A percentile compares a stretch with the other conserved stretches of the same genome.
Conservation (phyloP, 2,888 invertebrate genomes). For the Hermaeophaga mercurialis region DNA sequence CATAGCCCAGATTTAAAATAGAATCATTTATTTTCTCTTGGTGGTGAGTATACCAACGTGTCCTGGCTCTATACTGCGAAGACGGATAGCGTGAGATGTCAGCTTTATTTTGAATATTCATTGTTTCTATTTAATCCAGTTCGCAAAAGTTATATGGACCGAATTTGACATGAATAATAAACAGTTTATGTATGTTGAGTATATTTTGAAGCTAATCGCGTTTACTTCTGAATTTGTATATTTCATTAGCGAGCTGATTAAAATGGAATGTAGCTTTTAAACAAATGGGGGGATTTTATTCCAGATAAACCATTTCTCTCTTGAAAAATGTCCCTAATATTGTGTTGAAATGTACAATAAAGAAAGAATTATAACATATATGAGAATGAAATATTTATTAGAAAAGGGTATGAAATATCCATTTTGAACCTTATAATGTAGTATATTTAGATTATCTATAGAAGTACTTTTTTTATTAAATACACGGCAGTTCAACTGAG, state of each 20-base stretch:
- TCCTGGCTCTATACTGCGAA: slow-evolving; percentile 9
- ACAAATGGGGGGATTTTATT: too few species aligned
- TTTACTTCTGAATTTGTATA: slow-evolving; percentile 8
- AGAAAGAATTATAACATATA: too few species aligned
- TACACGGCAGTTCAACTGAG: too few species aligned
- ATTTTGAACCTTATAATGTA: too few species aligned
- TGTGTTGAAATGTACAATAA: too few species aligned
- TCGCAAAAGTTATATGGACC: slow-evolving; percentile 25
- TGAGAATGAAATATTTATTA: too few species aligned
- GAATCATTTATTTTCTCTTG: slow-evolving; percentile 31
- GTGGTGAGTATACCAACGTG: slow-evolving; percentile 17
- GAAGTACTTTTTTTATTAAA: too few species aligned
- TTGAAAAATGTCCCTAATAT: too few species aligned
- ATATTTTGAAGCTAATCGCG: slow-evolving; percentile 3
- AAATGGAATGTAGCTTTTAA: not conserved
- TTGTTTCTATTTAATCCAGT: slow-evolving; percentile 27
- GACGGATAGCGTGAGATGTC: slow-evolving; percentile 26
- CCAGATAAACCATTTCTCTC: too few species aligned
- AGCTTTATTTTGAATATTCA: slow-evolving; percentile 30
- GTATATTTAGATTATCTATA: too few species aligned
- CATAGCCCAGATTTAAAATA: slow-evolving; percentile 30
- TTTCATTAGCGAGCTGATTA: slow-evolving; percentile 1
- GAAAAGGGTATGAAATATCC: too few species aligned
- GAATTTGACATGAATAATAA: slow-evolving; percentile 27
- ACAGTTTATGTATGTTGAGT: slow-evolving; percentile 10